phyloP scores from a whole-genome alignment of 2,888 invertebrate genomes.

The Tridacna crocea region DNA sequence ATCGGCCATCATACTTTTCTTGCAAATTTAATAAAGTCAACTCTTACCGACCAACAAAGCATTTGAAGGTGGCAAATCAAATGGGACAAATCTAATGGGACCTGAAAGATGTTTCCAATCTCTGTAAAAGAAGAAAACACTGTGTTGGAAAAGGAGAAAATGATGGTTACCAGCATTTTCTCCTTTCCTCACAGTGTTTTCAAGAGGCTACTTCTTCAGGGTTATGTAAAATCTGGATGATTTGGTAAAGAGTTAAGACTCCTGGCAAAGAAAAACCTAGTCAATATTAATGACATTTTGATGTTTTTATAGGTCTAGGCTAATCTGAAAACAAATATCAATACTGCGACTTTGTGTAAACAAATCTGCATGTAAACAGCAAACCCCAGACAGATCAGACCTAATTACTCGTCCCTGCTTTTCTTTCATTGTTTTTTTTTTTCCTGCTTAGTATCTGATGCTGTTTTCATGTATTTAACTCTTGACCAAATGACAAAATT shows the following conservation, averaged over 20 bases:
- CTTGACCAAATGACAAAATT: neutral
- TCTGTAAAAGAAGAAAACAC: neutral
- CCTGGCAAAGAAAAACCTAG: neutral
- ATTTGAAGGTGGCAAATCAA: too few species aligned
- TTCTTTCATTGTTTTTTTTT: too few species aligned
- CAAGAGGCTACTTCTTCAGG: neutral
- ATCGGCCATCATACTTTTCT: too few species aligned
- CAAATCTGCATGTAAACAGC: neutral
- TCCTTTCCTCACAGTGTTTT: neutral
- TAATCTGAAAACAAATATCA: constrained; percentile 24
- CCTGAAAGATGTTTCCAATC: too few species aligned
- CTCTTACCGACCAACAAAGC: too few species aligned
- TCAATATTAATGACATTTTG: constrained; percentile 19
- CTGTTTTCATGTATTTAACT: too few species aligned
- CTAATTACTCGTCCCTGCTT: too few species aligned
- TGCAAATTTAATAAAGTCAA: too few species aligned
- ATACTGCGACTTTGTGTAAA: neutral
- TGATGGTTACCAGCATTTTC: neutral
- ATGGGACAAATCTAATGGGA: too few species aligned
- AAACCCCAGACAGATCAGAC: neutral
- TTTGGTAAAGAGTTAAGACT: neutral
- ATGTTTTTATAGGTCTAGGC: constrained; percentile 7
- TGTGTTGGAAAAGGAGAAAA: neutral
- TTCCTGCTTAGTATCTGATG: too few species aligned
- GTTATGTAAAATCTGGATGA: neutral